Evolutionary conservation across 2,888 invertebrate genomes (phyloP).

Genomic region (Machimus atricapillus): DNA sequence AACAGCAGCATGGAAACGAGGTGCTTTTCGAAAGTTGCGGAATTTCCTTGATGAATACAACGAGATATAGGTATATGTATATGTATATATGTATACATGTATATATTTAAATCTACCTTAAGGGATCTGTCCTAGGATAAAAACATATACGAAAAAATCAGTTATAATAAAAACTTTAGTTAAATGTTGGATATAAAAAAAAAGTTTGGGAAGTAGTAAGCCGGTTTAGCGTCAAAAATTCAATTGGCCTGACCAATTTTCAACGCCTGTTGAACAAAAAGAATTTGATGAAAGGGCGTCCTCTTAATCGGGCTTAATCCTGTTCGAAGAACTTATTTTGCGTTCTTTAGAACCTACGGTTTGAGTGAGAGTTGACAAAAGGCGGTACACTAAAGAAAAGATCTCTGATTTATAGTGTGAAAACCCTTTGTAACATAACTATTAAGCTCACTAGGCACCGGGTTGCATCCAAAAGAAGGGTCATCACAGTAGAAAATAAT

Average conservation of each 20-base stretch:
- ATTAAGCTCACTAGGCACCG: background rate
- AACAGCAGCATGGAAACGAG: background rate
- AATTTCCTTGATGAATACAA: background rate
- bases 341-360: background rate
- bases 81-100: no score
- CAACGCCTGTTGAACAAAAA: background rate
- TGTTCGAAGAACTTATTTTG: background rate
- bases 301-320: background rate
- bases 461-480: background rate
- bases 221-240: background rate
- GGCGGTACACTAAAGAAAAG: constrained; percentile 37
- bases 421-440: background rate
- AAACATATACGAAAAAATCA: background rate
- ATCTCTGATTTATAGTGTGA: constrained; percentile 38
- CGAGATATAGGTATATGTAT: no score
- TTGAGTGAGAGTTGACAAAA: background rate
- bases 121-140: background rate
- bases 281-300: background rate
- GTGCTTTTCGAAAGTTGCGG: background rate
- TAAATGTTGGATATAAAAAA: background rate
- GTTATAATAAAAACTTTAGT: background rate
- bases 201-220: background rate
- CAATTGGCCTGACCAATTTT: constrained; percentile 23
- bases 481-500: background rate
- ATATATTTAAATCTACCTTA: background rate